Evolutionary conservation across 1,140 invertebrate genomes (phyloP), one percentile per base, ranked within the genome.

Genomic region (Polyergus mexicanus): DNA sequence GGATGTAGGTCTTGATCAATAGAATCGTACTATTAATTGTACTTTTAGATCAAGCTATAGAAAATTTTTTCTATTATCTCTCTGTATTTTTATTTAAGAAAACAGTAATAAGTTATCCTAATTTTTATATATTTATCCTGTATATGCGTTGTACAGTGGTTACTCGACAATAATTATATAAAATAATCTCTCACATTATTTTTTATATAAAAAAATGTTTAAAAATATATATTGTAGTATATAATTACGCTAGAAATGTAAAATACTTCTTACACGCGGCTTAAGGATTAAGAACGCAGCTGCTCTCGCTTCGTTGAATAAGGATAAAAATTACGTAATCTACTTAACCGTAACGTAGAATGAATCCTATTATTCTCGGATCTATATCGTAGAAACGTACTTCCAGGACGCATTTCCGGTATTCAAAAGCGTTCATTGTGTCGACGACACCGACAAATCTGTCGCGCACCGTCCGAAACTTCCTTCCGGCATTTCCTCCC

Each of bases 381-480:
- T 28, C 16, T 19, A 35, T 41, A n/a, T 7, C 32, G 22, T n/a
- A 65, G 32, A 80, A 69, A 71, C 13, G 22, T 5, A 41, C 2
- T 41, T 47, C 44, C 1, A 7, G 44, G 8, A 7, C 47, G 19
- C 38, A 35, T 77, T 77, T 80, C 77, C 47, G 38, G 65, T 22
- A n/a, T 71, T 77, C 65, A 32, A 58, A 71, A 69, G 77, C 77
- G 25, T 41, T 56, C 5, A 16, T 7, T 32, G 47, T 22, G 65
- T 32, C 51, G 28, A 28, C 32, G 22, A 56, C 32, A n/a, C 19
- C 22, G 58, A 51, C 38, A 75, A 85, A 77, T 28, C 58, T 85
- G 88, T 89, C 88, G 84, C 84, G 35, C 47, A 51, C 22, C 11
- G 28, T 69, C 56, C 11, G 38, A 80, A 60, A 86, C 72, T 86